Conservation (phyloP, 2,113 vertebrate genomes). For the Oreochromis spilurus region DNA sequence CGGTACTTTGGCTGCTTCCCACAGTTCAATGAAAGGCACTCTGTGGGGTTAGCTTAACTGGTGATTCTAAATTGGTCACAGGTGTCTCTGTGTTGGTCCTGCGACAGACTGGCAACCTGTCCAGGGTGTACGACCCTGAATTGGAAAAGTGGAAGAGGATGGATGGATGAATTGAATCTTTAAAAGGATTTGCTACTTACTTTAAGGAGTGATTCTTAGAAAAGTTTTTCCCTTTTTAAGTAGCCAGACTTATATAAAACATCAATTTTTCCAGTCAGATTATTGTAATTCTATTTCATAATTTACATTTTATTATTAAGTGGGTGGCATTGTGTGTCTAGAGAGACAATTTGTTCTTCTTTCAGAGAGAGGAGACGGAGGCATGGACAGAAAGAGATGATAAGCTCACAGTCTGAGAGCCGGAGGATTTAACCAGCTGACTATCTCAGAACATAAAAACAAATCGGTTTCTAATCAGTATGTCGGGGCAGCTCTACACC, state of each 20-base stretch:
- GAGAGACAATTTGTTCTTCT: background rate
- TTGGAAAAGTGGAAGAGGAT: rapidly evolving
- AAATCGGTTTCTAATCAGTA: background rate
- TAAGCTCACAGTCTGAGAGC: background rate
- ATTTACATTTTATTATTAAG: background rate
- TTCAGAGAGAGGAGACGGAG: background rate
- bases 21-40: background rate
- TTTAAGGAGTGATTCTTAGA: background rate
- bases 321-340: background rate
- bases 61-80: background rate
- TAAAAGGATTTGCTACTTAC: background rate
- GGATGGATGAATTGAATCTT: background rate
- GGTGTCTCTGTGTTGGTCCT: background rate
- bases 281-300: background rate
- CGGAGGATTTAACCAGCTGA: background rate
- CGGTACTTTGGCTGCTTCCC: too few species aligned
- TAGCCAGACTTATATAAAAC: background rate
- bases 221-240: background rate
- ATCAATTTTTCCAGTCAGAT: background rate
- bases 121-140: background rate
- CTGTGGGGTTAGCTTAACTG: background rate
- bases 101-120: background rate
- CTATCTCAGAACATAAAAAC: background rate
- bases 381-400: background rate
- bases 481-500: background rate